Evolutionary conservation across 2,113 vertebrate species (phyloP).

Genomic region (Opisthocomus hoazin): DNA sequence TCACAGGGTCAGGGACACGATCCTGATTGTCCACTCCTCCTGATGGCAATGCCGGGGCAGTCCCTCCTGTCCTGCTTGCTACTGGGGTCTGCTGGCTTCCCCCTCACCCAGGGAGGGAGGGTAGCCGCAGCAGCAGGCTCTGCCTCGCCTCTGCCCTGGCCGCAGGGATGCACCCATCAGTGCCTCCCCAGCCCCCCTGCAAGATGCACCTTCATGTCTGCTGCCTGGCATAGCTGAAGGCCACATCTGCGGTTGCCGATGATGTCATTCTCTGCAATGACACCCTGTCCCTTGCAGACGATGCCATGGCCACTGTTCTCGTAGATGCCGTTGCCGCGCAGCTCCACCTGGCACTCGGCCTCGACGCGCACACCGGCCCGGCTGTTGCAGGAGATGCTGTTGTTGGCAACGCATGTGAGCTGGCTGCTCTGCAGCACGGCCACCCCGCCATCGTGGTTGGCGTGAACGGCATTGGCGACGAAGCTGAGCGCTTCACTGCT

Average conservation of each 20-base stretch:
- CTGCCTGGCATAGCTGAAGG: conserved; percentile 77
- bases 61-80: neutral
- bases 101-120: neutral
- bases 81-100: neutral
- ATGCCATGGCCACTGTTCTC: conserved; percentile 82
- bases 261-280: conserved; percentile 87
- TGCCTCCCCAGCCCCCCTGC: too few relatives aligned
- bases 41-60: neutral
- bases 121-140: neutral
- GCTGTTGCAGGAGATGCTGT: conserved; percentile 84
- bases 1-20: rapidly evolving
- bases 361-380: conserved; percentile 80
- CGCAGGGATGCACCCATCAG: rapidly evolving
- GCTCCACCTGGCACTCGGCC: conserved; percentile 81
- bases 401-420: conserved; percentile 80
- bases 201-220: conserved; percentile 80
- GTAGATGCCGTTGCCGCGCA: conserved; percentile 87
- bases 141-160: neutral
- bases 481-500: conserved; percentile 83
- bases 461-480: conserved; percentile 80
- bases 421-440: conserved; percentile 83
- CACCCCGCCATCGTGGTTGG: conserved; percentile 77
- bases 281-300: conserved; percentile 77
- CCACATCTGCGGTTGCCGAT: conserved; percentile 82
- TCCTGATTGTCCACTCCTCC: neutral